These are phyloP conservation scores for Drosophila serrata DNA, from an alignment of 1,140 invertebrate genomes.

Conservation along the genomic window DNA sequence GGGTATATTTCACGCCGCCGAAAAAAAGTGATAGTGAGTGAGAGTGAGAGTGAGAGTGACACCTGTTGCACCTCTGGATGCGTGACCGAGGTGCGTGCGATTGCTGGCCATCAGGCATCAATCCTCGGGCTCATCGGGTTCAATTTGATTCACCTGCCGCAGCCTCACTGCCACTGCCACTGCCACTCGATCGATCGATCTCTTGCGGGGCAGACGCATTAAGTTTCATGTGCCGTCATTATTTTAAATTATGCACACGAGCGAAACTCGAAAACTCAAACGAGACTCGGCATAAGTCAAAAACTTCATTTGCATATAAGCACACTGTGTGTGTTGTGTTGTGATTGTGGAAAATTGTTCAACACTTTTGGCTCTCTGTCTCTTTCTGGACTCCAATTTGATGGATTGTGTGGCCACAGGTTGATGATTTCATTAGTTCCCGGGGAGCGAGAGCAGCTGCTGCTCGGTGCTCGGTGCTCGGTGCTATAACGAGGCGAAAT, in stretches of 20 bases:
- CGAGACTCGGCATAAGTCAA: slow-evolving; percentile 64
- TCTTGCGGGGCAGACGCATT: slow-evolving; percentile 70
- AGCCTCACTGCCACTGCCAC: slow-evolving; percentile 16
- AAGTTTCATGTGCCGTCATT: slow-evolving; percentile 77
- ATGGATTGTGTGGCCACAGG: slow-evolving; percentile 64
- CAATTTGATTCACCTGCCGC: slow-evolving; percentile 38
- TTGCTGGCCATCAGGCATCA: slow-evolving; percentile 55
- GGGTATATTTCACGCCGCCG: slow-evolving; percentile 42
- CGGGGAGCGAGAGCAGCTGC: slow-evolving; percentile 17
- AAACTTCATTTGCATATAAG: slow-evolving; percentile 75
- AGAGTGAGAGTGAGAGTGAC: slow-evolving; percentile 56
- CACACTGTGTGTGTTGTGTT: slow-evolving; percentile 5
- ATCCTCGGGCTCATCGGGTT: slow-evolving; percentile 39
- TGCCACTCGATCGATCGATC: slow-evolving; percentile 49
- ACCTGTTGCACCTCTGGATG: slow-evolving; percentile 58
- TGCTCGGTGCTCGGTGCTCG: slow-evolving; percentile 19
- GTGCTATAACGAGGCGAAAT: slow-evolving; percentile 30
- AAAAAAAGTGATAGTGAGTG: slow-evolving; percentile 39
- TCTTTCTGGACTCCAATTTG: slow-evolving; percentile 46
- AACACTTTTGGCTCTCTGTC: slow-evolving; percentile 60
- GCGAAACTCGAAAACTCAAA: slow-evolving; percentile 51
- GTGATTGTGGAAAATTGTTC: slow-evolving; percentile 63
- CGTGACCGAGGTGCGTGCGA: slow-evolving; percentile 41
- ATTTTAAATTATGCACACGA: slow-evolving; percentile 83
- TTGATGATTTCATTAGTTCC: slow-evolving; percentile 72